A percentile compares a stretch with the other conserved stretches of the same genome.
Conservation (phyloP, 2,113 vertebrate genomes). For the Hemichromis elongatus region DNA sequence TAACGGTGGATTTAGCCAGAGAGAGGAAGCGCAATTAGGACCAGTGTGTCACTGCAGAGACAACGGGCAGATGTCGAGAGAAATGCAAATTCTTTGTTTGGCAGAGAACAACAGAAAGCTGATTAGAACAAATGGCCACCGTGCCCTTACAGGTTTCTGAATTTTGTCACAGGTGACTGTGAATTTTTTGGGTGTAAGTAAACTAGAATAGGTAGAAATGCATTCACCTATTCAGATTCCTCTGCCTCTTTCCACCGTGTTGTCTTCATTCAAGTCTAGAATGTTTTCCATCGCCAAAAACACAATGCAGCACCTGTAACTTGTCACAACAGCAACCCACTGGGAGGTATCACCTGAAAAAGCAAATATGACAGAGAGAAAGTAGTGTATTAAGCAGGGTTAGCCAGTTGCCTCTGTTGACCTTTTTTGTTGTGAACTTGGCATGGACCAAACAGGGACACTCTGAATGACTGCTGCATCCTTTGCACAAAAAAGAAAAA, state of each 20-base stretch:
- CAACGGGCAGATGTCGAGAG: constrained; percentile 54
- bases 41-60: constrained; percentile 65
- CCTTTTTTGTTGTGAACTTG: background rate
- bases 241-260: background rate
- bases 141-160: background rate
- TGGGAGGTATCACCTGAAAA: background rate
- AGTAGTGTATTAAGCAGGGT: background rate
- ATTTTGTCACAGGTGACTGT: constrained; percentile 11
- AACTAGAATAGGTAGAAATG: background rate
- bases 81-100: constrained; percentile 71
- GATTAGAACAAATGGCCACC: constrained; percentile 67
- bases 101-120: constrained; percentile 70
- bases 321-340: background rate
- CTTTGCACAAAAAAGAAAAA: background rate
- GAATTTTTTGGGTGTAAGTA: background rate
- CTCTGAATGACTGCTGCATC: background rate
- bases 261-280: background rate
- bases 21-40: constrained; percentile 71
- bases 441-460: background rate
- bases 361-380: background rate
- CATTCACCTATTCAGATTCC: background rate
- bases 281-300: background rate
- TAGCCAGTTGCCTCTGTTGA: background rate
- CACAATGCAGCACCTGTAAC: background rate
- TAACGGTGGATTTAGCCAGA: constrained; percentile 66